Evolutionary conservation across 1,140 invertebrate genomes (phyloP).

Genomic region (Riptortus pedestris): DNA sequence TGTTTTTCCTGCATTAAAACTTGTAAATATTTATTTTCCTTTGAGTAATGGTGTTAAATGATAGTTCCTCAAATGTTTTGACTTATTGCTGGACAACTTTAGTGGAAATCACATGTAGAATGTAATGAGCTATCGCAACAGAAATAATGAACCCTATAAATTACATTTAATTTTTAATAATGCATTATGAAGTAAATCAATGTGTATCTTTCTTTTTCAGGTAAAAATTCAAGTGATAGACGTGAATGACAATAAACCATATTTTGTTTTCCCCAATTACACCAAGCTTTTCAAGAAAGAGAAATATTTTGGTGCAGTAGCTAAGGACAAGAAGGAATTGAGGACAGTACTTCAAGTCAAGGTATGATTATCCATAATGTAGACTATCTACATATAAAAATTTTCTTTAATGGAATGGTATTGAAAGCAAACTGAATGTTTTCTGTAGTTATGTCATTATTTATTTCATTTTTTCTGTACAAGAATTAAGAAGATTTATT

Average conservation of each 20-base stretch:
- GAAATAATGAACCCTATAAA: too few relatives aligned
- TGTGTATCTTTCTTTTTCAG: conserved; percentile 35
- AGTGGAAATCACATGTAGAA: too few relatives aligned
- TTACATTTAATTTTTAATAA: too few relatives aligned
- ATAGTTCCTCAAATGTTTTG: too few relatives aligned
- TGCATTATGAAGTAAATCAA: too few relatives aligned
- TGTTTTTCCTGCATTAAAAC: too few relatives aligned
- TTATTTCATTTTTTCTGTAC: too few relatives aligned
- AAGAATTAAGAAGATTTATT: neutral
- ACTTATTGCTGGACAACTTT: too few relatives aligned
- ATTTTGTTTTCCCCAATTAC: conserved; percentile 58
- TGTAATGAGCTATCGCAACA: too few relatives aligned
- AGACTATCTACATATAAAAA: neutral
- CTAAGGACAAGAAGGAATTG: conserved; percentile 53
- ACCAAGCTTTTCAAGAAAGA: conserved; percentile 38
- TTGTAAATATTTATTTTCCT: too few relatives aligned
- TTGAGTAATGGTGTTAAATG: too few relatives aligned
- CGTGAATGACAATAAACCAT: conserved; percentile 75
- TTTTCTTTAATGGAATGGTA: neutral
- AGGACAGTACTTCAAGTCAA: conserved; percentile 63
- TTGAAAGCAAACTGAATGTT: neutral
- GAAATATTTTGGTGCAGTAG: conserved; percentile 61
- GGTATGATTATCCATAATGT: conserved; percentile 35
- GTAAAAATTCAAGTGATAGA: conserved; percentile 74
- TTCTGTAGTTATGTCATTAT: neutral